These are phyloP conservation scores for Phalacrocorax brasilianus DNA, from an alignment of 2,113 vertebrate genomes.

Conservation along the genomic window DNA sequence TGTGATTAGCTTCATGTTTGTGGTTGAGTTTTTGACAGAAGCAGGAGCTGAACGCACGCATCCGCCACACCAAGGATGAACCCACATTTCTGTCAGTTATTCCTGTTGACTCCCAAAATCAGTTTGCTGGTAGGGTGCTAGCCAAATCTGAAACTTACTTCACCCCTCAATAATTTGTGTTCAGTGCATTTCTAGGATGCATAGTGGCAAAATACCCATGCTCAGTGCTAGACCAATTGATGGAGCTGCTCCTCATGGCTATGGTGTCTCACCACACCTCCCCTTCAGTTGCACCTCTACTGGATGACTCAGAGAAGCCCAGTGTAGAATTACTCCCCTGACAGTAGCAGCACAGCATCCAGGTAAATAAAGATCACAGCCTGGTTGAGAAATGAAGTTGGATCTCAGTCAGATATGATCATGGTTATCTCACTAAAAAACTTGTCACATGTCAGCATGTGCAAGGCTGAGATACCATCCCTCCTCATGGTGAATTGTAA, in stretches of 20 bases:
- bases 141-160: not conserved
- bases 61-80: not conserved
- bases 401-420: constrained; percentile 2
- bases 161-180: not conserved
- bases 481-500: not conserved
- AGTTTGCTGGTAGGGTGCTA: not conserved
- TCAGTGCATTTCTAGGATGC: not conserved
- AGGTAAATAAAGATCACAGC: constrained; percentile 23
- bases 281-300: not conserved
- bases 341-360: not conserved
- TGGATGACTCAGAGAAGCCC: not conserved
- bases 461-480: not conserved
- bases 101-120: not conserved
- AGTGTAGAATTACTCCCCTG: not conserved
- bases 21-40: not conserved
- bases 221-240: not conserved
- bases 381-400: not conserved
- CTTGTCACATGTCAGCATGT: not conserved
- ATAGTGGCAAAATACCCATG: rapidly evolving
- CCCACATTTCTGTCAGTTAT: rapidly evolving
- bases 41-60: not conserved
- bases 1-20: not conserved
- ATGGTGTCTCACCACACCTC: not conserved
- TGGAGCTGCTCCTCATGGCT: not conserved
- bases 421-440: not conserved